Evolutionary conservation across 2,888 invertebrate species (phyloP).

Genomic region (Parnassius mnemosyne): DNA sequence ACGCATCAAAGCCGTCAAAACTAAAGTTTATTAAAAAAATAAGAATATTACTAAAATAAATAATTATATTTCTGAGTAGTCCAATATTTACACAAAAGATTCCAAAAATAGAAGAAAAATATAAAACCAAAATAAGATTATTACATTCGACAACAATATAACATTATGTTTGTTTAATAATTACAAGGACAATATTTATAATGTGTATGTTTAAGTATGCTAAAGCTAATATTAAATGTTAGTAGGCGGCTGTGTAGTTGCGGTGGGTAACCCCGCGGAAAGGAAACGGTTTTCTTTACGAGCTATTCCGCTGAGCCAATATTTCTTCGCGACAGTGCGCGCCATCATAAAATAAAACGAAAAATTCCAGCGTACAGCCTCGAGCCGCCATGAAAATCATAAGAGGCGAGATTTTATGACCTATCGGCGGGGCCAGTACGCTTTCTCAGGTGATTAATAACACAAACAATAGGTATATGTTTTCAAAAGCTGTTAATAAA

Average conservation of each 20-base stretch:
- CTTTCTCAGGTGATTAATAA: constrained; percentile 69
- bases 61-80: no score
- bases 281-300: constrained; percentile 78
- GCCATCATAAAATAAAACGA: constrained; percentile 80
- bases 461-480: constrained; percentile 32
- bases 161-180: constrained; percentile 32
- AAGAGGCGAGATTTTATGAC: constrained; percentile 74
- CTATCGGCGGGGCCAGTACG: constrained; percentile 57
- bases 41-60: no score
- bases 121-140: neutral
- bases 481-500: neutral
- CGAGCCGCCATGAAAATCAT: constrained; percentile 75
- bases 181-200: constrained; percentile 32
- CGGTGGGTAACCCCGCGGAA: constrained; percentile 75
- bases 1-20: no score
- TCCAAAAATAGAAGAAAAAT: neutral
- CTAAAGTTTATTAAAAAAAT: no score
- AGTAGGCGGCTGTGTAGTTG: constrained; percentile 58
- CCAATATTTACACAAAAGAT: no score
- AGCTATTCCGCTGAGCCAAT: constrained; percentile 80
- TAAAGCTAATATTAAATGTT: constrained; percentile 60
- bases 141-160: neutral
- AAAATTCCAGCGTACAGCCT: constrained; percentile 75
- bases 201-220: constrained; percentile 44
- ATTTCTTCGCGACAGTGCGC: constrained; percentile 80